Evolutionary conservation across 2,797 vertebrate species (phyloP).

Genomic region (Aldrovandia affinis): DNA sequence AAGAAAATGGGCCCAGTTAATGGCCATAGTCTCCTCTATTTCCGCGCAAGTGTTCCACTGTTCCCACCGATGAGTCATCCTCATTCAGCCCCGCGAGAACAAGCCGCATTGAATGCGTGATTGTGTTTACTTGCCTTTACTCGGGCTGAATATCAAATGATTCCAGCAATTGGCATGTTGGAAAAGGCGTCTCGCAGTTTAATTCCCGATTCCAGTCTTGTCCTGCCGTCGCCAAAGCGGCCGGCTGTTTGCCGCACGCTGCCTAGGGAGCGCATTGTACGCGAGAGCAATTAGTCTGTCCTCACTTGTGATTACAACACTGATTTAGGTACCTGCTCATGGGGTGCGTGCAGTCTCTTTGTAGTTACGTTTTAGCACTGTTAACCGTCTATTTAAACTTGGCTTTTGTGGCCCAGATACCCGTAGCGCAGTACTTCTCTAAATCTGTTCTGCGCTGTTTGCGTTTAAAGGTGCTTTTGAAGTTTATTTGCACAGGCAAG

Average conservation of each 20-base stretch:
- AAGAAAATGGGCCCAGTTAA: not conserved
- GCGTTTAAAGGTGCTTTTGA: not conserved
- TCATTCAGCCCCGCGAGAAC: constrained; percentile 29
- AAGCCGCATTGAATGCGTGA: constrained; percentile 36
- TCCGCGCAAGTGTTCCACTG: not conserved
- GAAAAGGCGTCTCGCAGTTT: constrained; percentile 28
- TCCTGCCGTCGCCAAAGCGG: constrained; percentile 18
- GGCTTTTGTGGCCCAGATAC: not conserved
- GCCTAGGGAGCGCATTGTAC: constrained; percentile 13
- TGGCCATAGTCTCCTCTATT: not conserved
- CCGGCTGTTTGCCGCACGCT: constrained; percentile 28
- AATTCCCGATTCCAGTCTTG: constrained; percentile 5
- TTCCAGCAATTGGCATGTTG: constrained; percentile 58
- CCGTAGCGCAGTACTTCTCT: not conserved
- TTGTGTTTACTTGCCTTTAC: constrained; percentile 15
- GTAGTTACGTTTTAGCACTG: constrained; percentile 15
- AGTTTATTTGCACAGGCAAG: not conserved
- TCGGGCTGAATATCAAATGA: constrained; percentile 42
- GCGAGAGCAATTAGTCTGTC: constrained; percentile 58
- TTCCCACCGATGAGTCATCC: not conserved
- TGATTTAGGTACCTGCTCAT: constrained; percentile 64
- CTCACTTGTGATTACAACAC: constrained; percentile 65
- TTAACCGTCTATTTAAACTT: constrained; percentile 9
- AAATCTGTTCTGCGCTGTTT: not conserved
- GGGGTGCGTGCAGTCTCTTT: constrained; percentile 45